Base-by-base conservation (phyloP, 2,888 invertebrate genomes). In the Drosophila putrida region DNA sequence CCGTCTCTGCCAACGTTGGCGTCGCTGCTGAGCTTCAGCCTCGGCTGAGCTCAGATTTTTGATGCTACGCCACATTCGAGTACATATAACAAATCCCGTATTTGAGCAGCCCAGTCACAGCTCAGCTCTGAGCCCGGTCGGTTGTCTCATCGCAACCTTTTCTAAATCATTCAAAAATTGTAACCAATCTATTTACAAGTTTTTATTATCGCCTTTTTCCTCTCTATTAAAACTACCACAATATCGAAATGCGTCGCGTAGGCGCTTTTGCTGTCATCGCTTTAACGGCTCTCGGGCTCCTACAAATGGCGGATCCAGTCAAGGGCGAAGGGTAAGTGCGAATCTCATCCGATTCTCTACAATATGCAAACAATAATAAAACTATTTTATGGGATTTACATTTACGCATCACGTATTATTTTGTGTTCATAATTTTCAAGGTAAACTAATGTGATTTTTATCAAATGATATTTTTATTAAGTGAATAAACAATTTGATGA, bases 311-410 rank as follows among this genome's bases (percentile, higher is more conserved):
- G 64, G 75, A 77, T 51, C 62, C 69, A 51, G 88, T 87, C 36
- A 84, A 89, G 57, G 47, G 68, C 57, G 88, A 81, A 55, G 84
- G 84, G 84, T 89, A 81, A 89, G 84, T 76, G 15, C 15, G 28
- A 35, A 31, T 59, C 15, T 15, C 41, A 63, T 9, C 8, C n/a
- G 33, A 54, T 41, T 13, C n/a, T 13, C 39, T 36, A 25, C 9
- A 49, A 43, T 35, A 20, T n/a, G n/a, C n/a, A n/a, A n/a, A n/a
- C n/a, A n/a, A n/a, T n/a, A n/a, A n/a, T n/a, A n/a, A n/a, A n/a
- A n/a, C 9, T 31, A 28, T 28, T 53, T 53, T 36, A 15, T 31
- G 36, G 13, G 38, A 13, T 35, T 55, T 38, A 20, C 38, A 31
- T 28, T 15, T 53, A n/a, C 47, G 53, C 53, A 39, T 53, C 38